phyloP scores from a whole-genome alignment of 2,888 invertebrate genomes.

The Dromius quadrimaculatus region DNA sequence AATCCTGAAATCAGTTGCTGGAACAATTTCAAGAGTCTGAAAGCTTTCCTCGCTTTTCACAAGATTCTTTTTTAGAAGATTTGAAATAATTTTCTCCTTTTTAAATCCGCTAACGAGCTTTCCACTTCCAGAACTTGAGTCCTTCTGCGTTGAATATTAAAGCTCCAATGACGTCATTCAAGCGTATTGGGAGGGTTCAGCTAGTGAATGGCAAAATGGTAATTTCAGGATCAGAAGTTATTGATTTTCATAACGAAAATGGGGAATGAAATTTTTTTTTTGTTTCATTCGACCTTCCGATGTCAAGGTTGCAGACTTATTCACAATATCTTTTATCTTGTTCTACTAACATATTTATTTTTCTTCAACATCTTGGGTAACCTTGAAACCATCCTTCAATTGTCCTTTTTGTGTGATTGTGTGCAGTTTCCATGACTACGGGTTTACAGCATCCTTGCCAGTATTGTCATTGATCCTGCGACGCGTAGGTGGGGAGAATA shows the following conservation, averaged over 20 bases:
- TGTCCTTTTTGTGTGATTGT: too few species aligned
- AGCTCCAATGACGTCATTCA: neutral
- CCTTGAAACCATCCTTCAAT: conserved; percentile 1
- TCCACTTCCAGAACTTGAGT: neutral
- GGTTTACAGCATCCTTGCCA: neutral
- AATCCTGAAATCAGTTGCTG: too few species aligned
- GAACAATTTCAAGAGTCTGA: too few species aligned
- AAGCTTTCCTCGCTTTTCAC: too few species aligned
- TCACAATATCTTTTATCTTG: too few species aligned
- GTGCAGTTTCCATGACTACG: conserved; percentile 14
- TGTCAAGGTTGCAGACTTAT: too few species aligned
- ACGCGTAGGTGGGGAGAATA: neutral
- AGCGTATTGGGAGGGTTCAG: neutral
- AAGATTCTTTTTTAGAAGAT: too few species aligned
- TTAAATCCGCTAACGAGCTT: neutral
- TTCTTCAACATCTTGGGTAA: neutral
- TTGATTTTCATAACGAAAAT: neutral
- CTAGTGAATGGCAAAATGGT: neutral
- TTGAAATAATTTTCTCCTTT: too few species aligned
- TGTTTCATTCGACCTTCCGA: too few species aligned
- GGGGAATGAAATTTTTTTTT: too few species aligned
- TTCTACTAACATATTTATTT: neutral
- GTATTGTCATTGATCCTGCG: conserved; percentile 11
- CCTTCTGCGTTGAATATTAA: neutral
- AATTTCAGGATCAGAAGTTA: neutral